Evolutionary conservation across 2,113 vertebrate species (phyloP), one percentile per base, ranked within the genome.

Genomic region (Pachyramphus minor): DNA sequence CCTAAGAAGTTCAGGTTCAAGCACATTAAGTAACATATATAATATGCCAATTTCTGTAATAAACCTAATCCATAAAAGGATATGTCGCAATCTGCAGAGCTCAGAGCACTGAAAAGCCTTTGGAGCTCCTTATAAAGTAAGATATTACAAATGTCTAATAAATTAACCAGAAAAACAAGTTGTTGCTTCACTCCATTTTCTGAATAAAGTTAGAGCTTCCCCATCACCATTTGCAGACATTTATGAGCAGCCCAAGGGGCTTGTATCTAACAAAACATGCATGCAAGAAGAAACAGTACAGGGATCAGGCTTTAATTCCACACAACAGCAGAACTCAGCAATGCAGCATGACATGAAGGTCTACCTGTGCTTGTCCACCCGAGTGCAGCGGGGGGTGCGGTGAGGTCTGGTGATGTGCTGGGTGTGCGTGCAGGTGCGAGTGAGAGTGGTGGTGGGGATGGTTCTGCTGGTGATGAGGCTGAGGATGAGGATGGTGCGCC

Each of bases 391-490:
- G 96, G 6, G 98, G 98, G 95, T 99, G 99, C 42, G 99, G 99
- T 8, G 99, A 99, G 83, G 98, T 99, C 98, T 99, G 99, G 95
- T 99, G 99, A 33, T 99, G 99, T 55, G 98, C 98, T 0, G 98
- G 98, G 97, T 99, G 98, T 4, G 98, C 71, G 0, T 98, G 99
- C 71, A 99, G 98, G 97, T 99, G 99, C 81, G 99, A 98, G 95
- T 99, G 99, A 93, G 99, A 99, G 97, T 99, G 99, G 72, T 98
- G 98, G 81, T 99, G 99, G 14, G 98, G 98, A 82, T 99, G 99
- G 78, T 97, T 98, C 88, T 99, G 99, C 97, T 99, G 99, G 98
- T 99, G 99, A 84, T 99, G 98, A 73, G 98, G 97, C 86, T 98
- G 98, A 95, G 98, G 98, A 88, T 99, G 99, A 96, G 99, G 98